Percentiles rank a stretch among this genome's conserved stretches.
Evolutionary conservation across 1,140 invertebrate species (phyloP).

Genomic region (Coenobita brevimanus): DNA sequence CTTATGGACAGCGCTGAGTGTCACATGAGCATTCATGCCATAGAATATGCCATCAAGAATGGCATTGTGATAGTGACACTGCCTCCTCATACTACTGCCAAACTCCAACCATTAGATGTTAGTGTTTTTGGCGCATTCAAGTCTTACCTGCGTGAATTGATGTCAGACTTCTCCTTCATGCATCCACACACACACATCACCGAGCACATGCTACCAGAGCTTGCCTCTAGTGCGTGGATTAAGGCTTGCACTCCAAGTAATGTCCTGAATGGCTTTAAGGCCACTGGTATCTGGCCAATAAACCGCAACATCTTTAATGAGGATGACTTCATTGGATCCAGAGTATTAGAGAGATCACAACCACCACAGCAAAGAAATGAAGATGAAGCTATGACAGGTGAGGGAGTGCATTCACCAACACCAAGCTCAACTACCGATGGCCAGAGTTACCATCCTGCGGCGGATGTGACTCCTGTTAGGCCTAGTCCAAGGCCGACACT

Average conservation of each 20-base stretch:
- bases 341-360: background rate
- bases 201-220: background rate
- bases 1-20: constrained; percentile 33
- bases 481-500: too few relatives aligned
- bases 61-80: constrained; percentile 72
- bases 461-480: too few relatives aligned
- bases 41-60: constrained; percentile 71
- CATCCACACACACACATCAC: constrained; percentile 9
- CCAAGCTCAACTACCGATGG: background rate
- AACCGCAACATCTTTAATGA: constrained; percentile 63
- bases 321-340: constrained; percentile 42
- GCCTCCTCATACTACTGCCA: constrained; percentile 73
- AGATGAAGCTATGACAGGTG: too few relatives aligned
- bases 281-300: constrained; percentile 36
- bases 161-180: background rate
- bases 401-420: background rate
- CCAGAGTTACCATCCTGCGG: too few relatives aligned
- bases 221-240: constrained; percentile 51
- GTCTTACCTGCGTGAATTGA: background rate
- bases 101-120: constrained; percentile 75
- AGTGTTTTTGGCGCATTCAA: constrained; percentile 73
- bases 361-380: background rate
- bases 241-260: constrained; percentile 57
- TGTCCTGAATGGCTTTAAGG: constrained; percentile 56
- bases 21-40: constrained; percentile 34